Percentiles rank a stretch among this genome's conserved stretches.
These are phyloP conservation scores for Drosophila monieri DNA, from an alignment of 2,888 invertebrate genomes.

Conservation along the genomic window DNA sequence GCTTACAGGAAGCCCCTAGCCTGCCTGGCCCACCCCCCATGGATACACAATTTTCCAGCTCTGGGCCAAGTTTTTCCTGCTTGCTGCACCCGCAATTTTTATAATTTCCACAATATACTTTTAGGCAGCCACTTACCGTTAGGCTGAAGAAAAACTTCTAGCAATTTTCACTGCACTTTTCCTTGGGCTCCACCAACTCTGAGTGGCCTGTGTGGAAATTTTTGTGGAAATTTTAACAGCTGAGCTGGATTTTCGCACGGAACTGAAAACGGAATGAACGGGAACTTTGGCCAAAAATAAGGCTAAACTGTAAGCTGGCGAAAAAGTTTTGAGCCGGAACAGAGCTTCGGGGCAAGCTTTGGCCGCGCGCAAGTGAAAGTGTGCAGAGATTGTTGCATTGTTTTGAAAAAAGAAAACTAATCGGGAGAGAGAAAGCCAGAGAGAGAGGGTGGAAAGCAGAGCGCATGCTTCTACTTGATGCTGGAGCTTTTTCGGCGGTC, in stretches of 20 bases:
- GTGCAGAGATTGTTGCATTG: slow-evolving; percentile 72
- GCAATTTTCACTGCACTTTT: slow-evolving; percentile 6
- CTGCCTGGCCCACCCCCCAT: slow-evolving; percentile 22
- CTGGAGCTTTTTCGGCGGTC: slow-evolving; percentile 38
- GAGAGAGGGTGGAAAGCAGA: slow-evolving; percentile 14
- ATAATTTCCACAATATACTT: slow-evolving; percentile 6
- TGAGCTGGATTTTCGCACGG: slow-evolving; percentile 53
- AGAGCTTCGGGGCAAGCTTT: slow-evolving; percentile 29
- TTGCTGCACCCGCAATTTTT: neutral
- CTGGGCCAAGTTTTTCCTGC: slow-evolving; percentile 37
- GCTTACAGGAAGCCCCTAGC: slow-evolving; percentile 28
- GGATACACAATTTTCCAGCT: slow-evolving; percentile 72
- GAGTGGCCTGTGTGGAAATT: slow-evolving; percentile 6
- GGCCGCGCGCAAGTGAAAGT: slow-evolving; percentile 60
- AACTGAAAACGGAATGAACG: slow-evolving; percentile 62
- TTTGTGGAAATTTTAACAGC: slow-evolving; percentile 19
- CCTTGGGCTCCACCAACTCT: neutral
- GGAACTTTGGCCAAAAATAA: slow-evolving; percentile 49
- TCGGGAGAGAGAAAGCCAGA: neutral
- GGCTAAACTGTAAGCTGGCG: slow-evolving; percentile 46
- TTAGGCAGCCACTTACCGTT: slow-evolving; percentile 32
- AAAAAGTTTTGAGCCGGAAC: slow-evolving; percentile 18
- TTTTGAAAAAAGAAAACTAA: slow-evolving; percentile 46
- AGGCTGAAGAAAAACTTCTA: neutral
- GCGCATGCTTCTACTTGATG: slow-evolving; percentile 56